Evolutionary conservation across 2,113 vertebrate genomes (phyloP).

Genomic region (Chinchilla lanigera): DNA sequence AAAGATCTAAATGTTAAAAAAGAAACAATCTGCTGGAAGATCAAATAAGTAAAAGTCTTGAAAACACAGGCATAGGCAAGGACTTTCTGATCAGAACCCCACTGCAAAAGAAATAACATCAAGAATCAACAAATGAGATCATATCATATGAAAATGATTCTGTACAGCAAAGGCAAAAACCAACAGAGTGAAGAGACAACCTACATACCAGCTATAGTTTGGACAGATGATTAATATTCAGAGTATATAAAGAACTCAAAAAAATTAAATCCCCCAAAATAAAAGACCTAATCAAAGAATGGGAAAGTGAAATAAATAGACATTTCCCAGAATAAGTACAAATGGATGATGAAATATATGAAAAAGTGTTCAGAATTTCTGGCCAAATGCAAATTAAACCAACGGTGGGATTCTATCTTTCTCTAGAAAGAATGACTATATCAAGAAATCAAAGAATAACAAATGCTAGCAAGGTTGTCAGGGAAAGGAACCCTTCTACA

Average conservation of each 20-base stretch:
- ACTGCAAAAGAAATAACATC: background rate
- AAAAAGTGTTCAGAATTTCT: background rate
- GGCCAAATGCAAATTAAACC: background rate
- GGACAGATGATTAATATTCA: background rate
- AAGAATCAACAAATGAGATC: background rate
- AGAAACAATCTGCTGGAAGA: background rate
- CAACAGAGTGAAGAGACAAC: background rate
- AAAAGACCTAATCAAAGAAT: background rate
- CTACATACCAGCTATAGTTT: background rate
- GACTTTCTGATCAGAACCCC: background rate
- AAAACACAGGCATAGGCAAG: background rate
- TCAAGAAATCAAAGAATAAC: background rate
- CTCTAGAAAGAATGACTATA: background rate
- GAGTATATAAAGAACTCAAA: background rate
- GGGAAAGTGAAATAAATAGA: background rate
- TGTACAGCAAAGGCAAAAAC: background rate
- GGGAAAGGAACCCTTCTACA: background rate
- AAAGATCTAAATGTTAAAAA: background rate
- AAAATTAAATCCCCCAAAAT: background rate
- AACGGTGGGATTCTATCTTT: background rate
- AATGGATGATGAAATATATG: background rate
- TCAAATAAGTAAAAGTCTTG: background rate
- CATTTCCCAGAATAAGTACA: background rate
- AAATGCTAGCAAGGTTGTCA: background rate
- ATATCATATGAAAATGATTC: background rate